phyloP scores from a whole-genome alignment of 2,797 vertebrate genomes.

The Nyctalus aviator region DNA sequence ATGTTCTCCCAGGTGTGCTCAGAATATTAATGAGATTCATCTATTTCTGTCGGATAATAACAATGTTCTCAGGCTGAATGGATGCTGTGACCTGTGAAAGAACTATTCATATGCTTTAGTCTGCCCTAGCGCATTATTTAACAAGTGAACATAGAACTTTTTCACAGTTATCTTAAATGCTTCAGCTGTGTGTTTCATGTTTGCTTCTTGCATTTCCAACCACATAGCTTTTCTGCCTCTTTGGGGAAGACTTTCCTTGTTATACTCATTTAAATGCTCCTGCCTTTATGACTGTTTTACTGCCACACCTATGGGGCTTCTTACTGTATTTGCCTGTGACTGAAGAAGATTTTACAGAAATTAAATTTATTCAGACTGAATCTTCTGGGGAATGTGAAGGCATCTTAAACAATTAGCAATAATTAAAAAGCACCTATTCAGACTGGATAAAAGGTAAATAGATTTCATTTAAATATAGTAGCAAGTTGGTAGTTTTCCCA shows the following conservation, averaged over 20 bases:
- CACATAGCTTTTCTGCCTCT: slow-evolving; percentile 83
- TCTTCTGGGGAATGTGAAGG: slow-evolving; percentile 84
- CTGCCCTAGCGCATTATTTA: slow-evolving; percentile 94
- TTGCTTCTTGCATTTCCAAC: slow-evolving; percentile 90
- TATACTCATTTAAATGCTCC: slow-evolving; percentile 88
- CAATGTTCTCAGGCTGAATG: slow-evolving; percentile 95
- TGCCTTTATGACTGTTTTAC: slow-evolving; percentile 88
- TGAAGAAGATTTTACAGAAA: slow-evolving; percentile 86
- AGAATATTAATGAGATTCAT: slow-evolving; percentile 99
- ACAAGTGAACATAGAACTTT: slow-evolving; percentile 94
- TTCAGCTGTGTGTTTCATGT: slow-evolving; percentile 91
- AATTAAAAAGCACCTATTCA: slow-evolving; percentile 88
- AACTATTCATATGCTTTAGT: slow-evolving; percentile 95
- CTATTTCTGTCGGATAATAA: slow-evolving; percentile 97
- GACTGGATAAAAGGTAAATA: slow-evolving; percentile 85
- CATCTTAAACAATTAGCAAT: slow-evolving; percentile 88
- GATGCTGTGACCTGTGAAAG: slow-evolving; percentile 99
- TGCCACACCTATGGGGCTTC: slow-evolving; percentile 86
- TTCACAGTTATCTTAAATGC: slow-evolving; percentile 95
- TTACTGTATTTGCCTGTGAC: slow-evolving; percentile 83
- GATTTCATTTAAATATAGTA: slow-evolving; percentile 86
- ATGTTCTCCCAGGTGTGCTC: slow-evolving; percentile 94
- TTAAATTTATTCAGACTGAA: slow-evolving; percentile 85
- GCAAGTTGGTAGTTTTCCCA: slow-evolving; percentile 77
- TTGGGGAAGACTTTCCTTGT: slow-evolving; percentile 87